Base-by-base conservation (phyloP, 2,888 invertebrate genomes). In the Phymatocera aterrima region DNA sequence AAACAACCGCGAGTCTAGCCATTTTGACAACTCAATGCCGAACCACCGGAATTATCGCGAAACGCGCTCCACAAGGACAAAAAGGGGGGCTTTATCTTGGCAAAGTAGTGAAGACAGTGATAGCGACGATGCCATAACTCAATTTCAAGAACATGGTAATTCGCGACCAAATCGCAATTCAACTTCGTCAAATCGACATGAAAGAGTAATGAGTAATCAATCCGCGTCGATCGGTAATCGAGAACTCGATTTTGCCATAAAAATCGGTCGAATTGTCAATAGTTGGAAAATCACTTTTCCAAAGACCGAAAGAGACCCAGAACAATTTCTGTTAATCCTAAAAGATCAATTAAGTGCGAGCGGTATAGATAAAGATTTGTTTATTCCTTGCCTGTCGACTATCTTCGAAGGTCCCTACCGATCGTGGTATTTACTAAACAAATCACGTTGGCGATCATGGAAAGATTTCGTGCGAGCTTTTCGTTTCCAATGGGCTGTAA, bases 391-490 rank as follows among this genome's bases (percentile, higher is more conserved):
- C 15, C n/a, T 80, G n/a, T 78, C 78, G 0, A 51, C 24, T 3
- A 57, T 80, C 2, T 80, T 80, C n/a, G 79, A 80, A 31, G 72
- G 78, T 6, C 18, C 78, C 1, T 65, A 80, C 48, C 43, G 79
- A 54, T 37, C 78, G 2, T 80, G 79, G 79, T 80, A 80, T 54
- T 21, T 78, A 12, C n/a, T 65, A 2, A 78, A 80, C 46, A 78
- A 78, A 57, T 21, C 57, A 48, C 15, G 15, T 0, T 70, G 46
- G 48, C 31, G 28, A 46, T 61, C 68, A 0, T 80, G 80, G 80
- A 78, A 75, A 68, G 77, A 80, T 43, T 80, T 80, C 28, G 60
- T 57, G 8, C 48, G 75, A 48, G 79, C 80, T 3, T 80, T 80
- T 65, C 79, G 77, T 8, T 61, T 64, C 12, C 64, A 80, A 37